These are phyloP conservation scores for Drosophila hydei DNA, from an alignment of 1,140 invertebrate genomes.

Conservation along the genomic window DNA sequence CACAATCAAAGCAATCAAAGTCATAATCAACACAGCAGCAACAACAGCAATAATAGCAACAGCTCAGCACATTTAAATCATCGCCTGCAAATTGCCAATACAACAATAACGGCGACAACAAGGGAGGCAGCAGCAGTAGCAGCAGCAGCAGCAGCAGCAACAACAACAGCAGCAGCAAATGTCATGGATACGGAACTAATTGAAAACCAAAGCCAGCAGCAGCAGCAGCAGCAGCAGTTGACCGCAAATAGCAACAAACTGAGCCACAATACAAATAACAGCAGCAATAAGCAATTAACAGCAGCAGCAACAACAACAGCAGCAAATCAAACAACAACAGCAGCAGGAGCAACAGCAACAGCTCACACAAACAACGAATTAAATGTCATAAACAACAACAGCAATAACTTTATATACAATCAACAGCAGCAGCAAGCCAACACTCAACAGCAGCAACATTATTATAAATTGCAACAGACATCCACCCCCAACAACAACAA, in stretches of 20 bases:
- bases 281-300: constrained; percentile 70
- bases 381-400: constrained; percentile 71
- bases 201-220: constrained; percentile 71
- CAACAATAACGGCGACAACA: constrained; percentile 79
- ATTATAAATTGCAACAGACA: constrained; percentile 77
- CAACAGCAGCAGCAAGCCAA: constrained; percentile 76
- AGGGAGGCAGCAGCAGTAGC: constrained; percentile 53
- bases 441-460: constrained; percentile 69
- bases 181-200: constrained; percentile 77
- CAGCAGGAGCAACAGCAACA: constrained; percentile 15
- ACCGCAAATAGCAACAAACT: constrained; percentile 44
- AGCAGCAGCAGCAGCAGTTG: constrained; percentile 30
- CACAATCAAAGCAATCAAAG: constrained; percentile 61
- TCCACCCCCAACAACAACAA: constrained; percentile 31
- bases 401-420: constrained; percentile 78
- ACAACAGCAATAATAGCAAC: constrained; percentile 31
- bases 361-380: constrained; percentile 74
- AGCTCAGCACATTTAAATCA: constrained; percentile 72
- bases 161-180: constrained; percentile 38
- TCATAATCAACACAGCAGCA: constrained; percentile 52
- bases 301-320: constrained; percentile 44
- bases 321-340: too few relatives aligned
- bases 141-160: constrained; percentile 31
- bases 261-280: constrained; percentile 42
- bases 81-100: constrained; percentile 79